phyloP scores from a whole-genome alignment of 1,140 invertebrate species.

The Drosophila parvula region DNA sequence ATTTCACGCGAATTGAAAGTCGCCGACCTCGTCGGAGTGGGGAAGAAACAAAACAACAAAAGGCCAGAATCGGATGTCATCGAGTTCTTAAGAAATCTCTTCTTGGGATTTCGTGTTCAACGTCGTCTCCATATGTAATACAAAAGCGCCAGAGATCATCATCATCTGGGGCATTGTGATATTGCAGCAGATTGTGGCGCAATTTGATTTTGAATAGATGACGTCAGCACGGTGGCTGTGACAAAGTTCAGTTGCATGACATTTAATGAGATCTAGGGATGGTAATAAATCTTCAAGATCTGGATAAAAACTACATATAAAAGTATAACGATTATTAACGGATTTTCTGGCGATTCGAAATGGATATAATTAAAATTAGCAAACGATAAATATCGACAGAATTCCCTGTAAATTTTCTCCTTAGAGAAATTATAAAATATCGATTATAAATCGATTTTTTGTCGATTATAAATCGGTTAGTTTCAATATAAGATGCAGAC shows the following conservation, averaged over 20 bases:
- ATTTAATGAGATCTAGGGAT: slow-evolving; percentile 25
- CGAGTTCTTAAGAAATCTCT: slow-evolving; percentile 32
- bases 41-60: slow-evolving; percentile 16
- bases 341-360: too few relatives aligned
- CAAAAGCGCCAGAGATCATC: slow-evolving; percentile 30
- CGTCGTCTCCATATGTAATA: slow-evolving; percentile 31
- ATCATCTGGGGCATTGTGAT: slow-evolving; percentile 17
- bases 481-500: background rate
- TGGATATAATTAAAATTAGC: too few relatives aligned
- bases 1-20: slow-evolving; percentile 64
- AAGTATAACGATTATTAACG: too few relatives aligned
- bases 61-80: slow-evolving; percentile 42
- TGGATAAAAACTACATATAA: background rate
- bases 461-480: background rate
- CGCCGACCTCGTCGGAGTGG: slow-evolving; percentile 46
- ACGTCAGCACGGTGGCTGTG: slow-evolving; percentile 37
- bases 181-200: slow-evolving; percentile 45
- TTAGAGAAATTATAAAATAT: background rate
- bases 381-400: too few relatives aligned
- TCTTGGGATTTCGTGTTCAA: slow-evolving; percentile 24
- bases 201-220: slow-evolving; percentile 37
- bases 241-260: slow-evolving; percentile 16
- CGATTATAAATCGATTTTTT: background rate
- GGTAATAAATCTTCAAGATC: background rate
- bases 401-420: too few relatives aligned